Conservation (phyloP, 2,113 vertebrate species). For the Lichenostomus cassidix region DNA sequence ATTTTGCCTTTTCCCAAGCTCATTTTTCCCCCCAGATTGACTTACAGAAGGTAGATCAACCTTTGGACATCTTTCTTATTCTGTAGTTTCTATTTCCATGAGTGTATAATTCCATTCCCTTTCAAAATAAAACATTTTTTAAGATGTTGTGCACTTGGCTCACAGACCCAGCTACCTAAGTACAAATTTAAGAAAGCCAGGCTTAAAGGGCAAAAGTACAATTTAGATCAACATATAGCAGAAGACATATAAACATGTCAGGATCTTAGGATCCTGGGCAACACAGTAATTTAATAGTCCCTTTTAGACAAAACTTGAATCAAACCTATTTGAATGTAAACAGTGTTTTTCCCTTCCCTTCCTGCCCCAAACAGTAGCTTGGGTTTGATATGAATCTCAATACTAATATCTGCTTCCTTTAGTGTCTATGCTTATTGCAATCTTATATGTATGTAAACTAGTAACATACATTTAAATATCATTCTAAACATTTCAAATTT, state of each 20-base stretch:
- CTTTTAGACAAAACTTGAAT: not conserved
- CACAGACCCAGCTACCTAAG: not conserved
- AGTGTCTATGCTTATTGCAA: not conserved
- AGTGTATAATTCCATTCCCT: not conserved
- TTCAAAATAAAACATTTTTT: not conserved
- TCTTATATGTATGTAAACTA: not conserved
- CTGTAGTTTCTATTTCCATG: not conserved
- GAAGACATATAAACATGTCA: not conserved
- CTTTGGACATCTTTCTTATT: not conserved
- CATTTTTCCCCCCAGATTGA: not conserved
- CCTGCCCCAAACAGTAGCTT: not conserved
- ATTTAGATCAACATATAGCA: not conserved
- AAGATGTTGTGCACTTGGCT: not conserved
- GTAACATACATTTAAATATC: not conserved
- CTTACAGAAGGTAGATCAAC: slow-evolving; percentile 12
- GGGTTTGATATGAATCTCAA: not conserved
- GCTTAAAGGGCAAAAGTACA: not conserved
- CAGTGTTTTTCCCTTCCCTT: not conserved
- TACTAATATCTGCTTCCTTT: not conserved
- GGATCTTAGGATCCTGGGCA: not conserved
- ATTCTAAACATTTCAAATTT: not conserved
- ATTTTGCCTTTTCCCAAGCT: not conserved
- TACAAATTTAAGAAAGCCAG: not conserved
- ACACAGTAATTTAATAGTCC: not conserved
- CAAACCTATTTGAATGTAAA: not conserved